Percentiles rank a stretch among this genome's conserved stretches.
phyloP scores from a whole-genome alignment of 2,113 vertebrate genomes.

The Silurus glanis region DNA sequence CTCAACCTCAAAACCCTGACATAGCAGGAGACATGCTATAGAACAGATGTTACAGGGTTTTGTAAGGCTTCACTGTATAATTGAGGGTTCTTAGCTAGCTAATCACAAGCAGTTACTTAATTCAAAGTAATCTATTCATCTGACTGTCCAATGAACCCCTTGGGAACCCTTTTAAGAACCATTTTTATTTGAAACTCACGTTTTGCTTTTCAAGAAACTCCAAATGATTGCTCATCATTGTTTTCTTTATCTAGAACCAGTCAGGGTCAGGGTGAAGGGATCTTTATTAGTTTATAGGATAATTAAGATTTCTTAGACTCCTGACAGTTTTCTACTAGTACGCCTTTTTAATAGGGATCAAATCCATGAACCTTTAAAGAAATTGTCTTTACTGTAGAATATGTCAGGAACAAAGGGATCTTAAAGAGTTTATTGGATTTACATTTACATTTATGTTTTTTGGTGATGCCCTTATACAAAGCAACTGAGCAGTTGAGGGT shows the following conservation, averaged over 20 bases:
- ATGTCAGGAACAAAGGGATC: no score
- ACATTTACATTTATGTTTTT: no score
- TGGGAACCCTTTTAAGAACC: not conserved
- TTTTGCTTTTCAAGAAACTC: not conserved
- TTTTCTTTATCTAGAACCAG: not conserved
- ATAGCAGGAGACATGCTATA: no score
- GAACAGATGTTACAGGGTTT: not conserved
- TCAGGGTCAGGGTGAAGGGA: not conserved
- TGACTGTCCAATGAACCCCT: not conserved
- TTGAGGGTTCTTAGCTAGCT: not conserved
- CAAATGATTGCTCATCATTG: not conserved
- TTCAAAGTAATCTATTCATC: not conserved
- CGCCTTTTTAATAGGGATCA: not conserved
- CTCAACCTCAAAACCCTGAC: no score
- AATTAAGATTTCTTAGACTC: not conserved
- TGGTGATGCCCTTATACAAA: no score
- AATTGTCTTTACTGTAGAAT: not conserved
- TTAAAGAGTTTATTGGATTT: no score
- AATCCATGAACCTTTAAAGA: not conserved
- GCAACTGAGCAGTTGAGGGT: no score
- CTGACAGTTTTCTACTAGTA: not conserved
- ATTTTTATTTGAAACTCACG: not conserved
- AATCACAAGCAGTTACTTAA: not conserved
- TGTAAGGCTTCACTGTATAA: not conserved
- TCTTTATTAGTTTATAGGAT: not conserved